phyloP scores from a whole-genome alignment of 2,888 invertebrate genomes.

The Spisula solida region DNA sequence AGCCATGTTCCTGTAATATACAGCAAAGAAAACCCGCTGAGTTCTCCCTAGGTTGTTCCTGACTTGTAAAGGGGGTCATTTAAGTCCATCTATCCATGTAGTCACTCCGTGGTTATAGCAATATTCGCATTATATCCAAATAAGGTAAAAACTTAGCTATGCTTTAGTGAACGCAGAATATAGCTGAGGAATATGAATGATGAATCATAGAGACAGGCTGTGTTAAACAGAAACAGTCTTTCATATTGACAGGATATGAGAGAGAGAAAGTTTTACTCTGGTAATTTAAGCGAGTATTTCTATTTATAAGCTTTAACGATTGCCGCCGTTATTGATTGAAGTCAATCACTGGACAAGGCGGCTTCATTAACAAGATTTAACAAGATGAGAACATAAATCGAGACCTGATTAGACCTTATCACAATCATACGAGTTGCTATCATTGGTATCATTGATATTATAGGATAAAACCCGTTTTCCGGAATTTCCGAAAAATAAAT shows the following conservation, averaged over 20 bases:
- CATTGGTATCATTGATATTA: no score
- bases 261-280: neutral
- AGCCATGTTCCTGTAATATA: slow-evolving; percentile 11
- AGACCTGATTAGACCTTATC: no score
- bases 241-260: neutral
- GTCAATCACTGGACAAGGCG: neutral
- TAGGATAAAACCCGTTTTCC: no score
- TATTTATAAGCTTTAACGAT: neutral
- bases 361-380: slow-evolving; percentile 15
- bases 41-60: neutral
- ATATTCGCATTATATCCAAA: slow-evolving; percentile 58
- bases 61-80: slow-evolving; percentile 21
- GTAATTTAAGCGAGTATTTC: neutral
- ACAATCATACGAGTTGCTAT: no score
- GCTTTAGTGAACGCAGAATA: slow-evolving; percentile 36
- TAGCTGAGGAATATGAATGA: slow-evolving; percentile 40
- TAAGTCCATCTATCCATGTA: slow-evolving; percentile 29
- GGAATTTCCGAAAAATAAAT: no score
- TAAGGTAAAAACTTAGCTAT: slow-evolving; percentile 51
- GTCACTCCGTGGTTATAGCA: slow-evolving; percentile 19
- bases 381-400: neutral
- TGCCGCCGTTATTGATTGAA: neutral
- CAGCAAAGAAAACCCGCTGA: neutral
- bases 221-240: neutral
- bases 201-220: slow-evolving; percentile 37